phyloP scores from a whole-genome alignment of 2,113 vertebrate genomes.

The Neomonachus schauinslandi region DNA sequence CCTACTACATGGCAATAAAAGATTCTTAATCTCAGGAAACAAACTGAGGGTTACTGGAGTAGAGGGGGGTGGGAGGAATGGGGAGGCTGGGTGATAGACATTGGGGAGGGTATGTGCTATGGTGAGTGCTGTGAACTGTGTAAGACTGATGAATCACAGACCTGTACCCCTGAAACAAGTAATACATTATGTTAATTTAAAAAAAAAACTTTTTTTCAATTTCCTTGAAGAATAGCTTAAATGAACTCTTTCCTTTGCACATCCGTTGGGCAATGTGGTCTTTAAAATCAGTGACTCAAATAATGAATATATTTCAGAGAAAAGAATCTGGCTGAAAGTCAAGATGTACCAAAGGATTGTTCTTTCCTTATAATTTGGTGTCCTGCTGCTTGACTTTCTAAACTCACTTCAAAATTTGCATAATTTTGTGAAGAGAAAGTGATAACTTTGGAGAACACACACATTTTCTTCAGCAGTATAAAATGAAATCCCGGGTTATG shows the following conservation, averaged over 20 bases:
- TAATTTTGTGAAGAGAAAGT: not conserved
- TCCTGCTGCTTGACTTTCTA: not conserved
- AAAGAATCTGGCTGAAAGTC: constrained; percentile 10
- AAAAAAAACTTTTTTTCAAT: not conserved
- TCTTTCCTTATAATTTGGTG: not conserved
- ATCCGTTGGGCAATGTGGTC: not conserved
- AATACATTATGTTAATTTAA: no score
- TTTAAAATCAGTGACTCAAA: constrained; percentile 50
- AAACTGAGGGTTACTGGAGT: no score
- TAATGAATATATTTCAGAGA: constrained; percentile 1
- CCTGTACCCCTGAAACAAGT: no score
- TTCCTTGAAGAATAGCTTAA: not conserved
- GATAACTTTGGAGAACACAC: not conserved
- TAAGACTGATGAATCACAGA: no score
- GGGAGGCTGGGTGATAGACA: no score
- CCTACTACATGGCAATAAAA: not conserved
- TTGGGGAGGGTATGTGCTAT: no score
- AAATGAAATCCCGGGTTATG: not conserved
- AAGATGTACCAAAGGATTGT: not conserved
- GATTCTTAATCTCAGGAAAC: no score
- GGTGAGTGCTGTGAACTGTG: no score
- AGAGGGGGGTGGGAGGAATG: no score
- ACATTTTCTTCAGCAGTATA: not conserved
- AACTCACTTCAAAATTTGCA: not conserved
- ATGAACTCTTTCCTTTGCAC: not conserved